A percentile compares a stretch with the other conserved stretches of the same genome.
Conservation (phyloP, 1,140 invertebrate genomes). For the Aplysia californica region DNA sequence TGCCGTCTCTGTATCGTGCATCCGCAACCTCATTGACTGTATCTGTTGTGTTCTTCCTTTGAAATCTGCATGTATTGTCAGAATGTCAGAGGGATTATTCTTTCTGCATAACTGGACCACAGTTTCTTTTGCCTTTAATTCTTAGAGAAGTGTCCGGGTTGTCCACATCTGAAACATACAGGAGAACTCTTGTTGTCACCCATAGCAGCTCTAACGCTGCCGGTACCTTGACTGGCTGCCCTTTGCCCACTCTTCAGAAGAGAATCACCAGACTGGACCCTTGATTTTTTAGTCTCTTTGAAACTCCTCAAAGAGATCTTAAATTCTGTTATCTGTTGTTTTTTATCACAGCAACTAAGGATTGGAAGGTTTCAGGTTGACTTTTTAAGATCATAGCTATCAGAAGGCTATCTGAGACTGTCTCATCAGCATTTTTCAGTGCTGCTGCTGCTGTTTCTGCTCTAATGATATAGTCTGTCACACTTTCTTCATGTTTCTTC, state of each 20-base stretch:
- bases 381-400: constrained; percentile 37
- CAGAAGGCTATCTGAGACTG: constrained; percentile 25
- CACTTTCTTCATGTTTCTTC: constrained; percentile 13
- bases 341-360: constrained; percentile 21
- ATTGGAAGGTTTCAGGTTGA: constrained; percentile 8
- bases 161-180: constrained; percentile 8
- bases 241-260: neutral
- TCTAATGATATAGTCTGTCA: constrained; percentile 30
- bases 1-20: neutral
- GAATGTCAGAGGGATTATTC: neutral
- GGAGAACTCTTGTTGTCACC: neutral
- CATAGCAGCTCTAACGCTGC: neutral
- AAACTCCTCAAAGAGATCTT: constrained; percentile 20
- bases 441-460: constrained; percentile 24
- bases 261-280: neutral
- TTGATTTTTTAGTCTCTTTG: constrained; percentile 3
- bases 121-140: constrained; percentile 1
- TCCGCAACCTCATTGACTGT: neutral
- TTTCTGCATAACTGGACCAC: constrained; percentile 7
- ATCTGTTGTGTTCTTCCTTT: neutral
- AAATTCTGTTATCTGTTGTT: constrained; percentile 24
- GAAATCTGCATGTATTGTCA: neutral
- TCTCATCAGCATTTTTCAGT: constrained; percentile 25
- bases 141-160: neutral
- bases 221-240: neutral